phyloP scores from a whole-genome alignment of 2,797 vertebrate species.

The Artibeus lituratus region DNA sequence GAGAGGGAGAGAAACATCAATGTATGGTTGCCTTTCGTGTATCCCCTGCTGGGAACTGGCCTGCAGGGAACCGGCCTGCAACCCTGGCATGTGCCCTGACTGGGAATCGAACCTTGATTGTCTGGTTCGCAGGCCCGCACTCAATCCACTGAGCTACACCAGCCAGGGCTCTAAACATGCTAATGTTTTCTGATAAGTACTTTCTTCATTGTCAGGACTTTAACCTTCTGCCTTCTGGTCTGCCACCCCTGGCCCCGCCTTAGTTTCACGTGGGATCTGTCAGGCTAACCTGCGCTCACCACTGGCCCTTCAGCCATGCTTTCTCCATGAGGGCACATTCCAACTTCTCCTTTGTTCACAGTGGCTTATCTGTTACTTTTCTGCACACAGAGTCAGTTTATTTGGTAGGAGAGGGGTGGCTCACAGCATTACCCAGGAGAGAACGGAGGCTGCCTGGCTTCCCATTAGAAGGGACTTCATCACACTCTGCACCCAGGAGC shows the following conservation, averaged over 20 bases:
- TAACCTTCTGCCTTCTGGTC: neutral
- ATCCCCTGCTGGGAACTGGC: too few relatives aligned
- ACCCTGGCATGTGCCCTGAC: too few relatives aligned
- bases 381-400: neutral
- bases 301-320: fast-evolving
- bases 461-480: neutral
- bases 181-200: neutral
- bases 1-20: too few relatives aligned
- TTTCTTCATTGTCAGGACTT: neutral
- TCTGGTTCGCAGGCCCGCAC: too few relatives aligned
- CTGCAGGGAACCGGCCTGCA: too few relatives aligned
- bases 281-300: fast-evolving
- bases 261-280: fast-evolving
- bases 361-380: fast-evolving
- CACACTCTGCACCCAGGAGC: neutral
- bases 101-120: too few relatives aligned
- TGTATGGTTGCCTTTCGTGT: too few relatives aligned
- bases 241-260: neutral
- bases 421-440: neutral
- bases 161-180: too few relatives aligned
- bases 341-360: neutral
- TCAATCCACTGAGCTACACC: too few relatives aligned
- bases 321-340: fast-evolving
- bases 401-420: neutral
- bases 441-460: neutral